Evolutionary conservation across 2,113 vertebrate genomes (phyloP).

Genomic region (Daboia siamensis): DNA sequence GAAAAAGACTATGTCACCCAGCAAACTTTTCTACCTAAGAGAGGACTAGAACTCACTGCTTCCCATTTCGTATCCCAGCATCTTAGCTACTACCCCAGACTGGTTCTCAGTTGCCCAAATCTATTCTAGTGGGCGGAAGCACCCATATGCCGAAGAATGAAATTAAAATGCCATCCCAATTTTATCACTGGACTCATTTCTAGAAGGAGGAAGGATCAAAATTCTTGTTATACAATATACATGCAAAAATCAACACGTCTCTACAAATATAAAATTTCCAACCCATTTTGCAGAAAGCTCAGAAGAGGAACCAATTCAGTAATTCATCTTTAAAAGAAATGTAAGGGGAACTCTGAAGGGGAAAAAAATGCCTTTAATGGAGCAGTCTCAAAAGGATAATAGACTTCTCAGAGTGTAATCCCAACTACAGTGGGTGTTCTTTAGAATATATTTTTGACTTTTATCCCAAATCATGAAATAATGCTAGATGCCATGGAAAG

Average conservation of each 20-base stretch:
- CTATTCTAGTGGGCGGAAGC: neutral
- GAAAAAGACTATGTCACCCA: neutral
- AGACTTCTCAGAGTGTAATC: neutral
- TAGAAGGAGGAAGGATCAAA: neutral
- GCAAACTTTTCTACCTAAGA: neutral
- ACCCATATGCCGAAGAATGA: neutral
- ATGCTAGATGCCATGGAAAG: neutral
- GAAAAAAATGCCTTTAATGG: neutral
- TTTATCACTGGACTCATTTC: neutral
- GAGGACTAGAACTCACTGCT: neutral
- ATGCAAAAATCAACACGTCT: neutral
- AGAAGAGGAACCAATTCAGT: neutral
- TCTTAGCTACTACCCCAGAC: neutral
- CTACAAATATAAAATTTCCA: neutral
- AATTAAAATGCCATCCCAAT: neutral
- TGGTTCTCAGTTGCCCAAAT: neutral
- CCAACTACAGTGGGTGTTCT: neutral
- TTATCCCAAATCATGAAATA: neutral
- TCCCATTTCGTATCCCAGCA: neutral
- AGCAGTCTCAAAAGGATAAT: neutral
- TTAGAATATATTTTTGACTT: neutral
- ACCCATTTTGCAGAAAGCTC: neutral
- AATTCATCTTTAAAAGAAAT: slow-evolving; percentile 1
- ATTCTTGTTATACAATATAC: neutral
- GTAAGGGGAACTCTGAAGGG: neutral